Conservation (phyloP, 1,140 invertebrate species). For the Drosophila watanabei region DNA sequence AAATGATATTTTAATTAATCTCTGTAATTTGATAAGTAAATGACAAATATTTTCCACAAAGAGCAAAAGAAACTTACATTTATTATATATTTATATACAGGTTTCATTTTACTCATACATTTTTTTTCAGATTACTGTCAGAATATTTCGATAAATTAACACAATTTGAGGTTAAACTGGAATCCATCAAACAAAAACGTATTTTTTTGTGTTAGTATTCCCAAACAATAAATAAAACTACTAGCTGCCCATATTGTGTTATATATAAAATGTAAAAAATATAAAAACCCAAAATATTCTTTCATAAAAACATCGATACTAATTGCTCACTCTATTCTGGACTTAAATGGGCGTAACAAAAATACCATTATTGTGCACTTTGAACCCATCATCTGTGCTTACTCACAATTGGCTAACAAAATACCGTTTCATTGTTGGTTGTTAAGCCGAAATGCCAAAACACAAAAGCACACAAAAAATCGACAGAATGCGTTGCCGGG, state of each 20-base stretch:
- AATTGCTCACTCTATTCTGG: neutral
- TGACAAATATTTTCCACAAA: too few relatives aligned
- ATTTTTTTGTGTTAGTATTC: neutral
- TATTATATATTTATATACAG: too few relatives aligned
- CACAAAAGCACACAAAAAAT: slow-evolving; percentile 40
- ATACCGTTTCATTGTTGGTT: slow-evolving; percentile 5
- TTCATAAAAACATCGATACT: neutral
- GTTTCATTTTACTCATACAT: neutral
- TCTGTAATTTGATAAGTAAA: too few relatives aligned
- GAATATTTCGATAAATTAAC: neutral
- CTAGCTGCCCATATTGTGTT: neutral
- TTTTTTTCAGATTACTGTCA: neutral
- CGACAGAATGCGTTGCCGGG: slow-evolving; percentile 12
- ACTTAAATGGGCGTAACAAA: slow-evolving; percentile 17
- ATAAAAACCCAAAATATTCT: neutral
- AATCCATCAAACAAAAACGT: neutral
- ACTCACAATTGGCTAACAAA: slow-evolving; percentile 38
- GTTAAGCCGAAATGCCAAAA: slow-evolving; percentile 33
- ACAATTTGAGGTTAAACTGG: neutral
- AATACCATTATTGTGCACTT: slow-evolving; percentile 17
- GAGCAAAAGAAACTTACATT: too few relatives aligned
- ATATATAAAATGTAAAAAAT: neutral
- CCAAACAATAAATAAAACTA: neutral
- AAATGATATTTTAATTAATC: too few relatives aligned
- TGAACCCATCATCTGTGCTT: slow-evolving; percentile 42